Percentiles rank a stretch among this genome's conserved stretches.
Evolutionary conservation across 2,797 vertebrate genomes (phyloP).

Genomic region (Rhinogobio ventralis): DNA sequence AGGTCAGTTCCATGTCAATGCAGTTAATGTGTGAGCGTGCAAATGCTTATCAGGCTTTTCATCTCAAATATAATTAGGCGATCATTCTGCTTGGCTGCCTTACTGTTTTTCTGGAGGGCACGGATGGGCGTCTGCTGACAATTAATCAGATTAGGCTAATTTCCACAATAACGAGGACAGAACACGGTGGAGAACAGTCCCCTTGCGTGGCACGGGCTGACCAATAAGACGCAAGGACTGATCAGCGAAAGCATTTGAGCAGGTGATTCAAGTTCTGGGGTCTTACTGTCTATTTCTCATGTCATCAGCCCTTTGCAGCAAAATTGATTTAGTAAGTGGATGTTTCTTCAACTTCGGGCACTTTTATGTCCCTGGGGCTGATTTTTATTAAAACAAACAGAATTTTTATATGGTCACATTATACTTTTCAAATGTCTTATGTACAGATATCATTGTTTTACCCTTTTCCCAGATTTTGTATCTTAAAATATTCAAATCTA

Average conservation of each 20-base stretch:
- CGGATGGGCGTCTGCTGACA: conserved; percentile 85
- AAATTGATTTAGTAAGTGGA: conserved; percentile 23
- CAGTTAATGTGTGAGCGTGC: conserved; percentile 91
- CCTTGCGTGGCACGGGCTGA: conserved; percentile 13
- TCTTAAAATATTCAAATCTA: not conserved
- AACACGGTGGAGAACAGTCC: conserved; percentile 87
- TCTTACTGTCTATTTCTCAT: conserved; percentile 4
- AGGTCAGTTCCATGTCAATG: conserved; percentile 91
- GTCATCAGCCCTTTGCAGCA: conserved; percentile 4
- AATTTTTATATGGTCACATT: not conserved
- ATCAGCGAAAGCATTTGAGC: not conserved
- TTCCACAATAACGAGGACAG: conserved; percentile 90
- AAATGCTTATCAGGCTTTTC: conserved; percentile 95
- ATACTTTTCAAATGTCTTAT: not conserved
- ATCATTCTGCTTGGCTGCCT: conserved; percentile 92
- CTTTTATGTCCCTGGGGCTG: not conserved
- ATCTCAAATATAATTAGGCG: conserved; percentile 96
- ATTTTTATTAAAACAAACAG: conserved; percentile 2
- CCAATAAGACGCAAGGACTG: conserved; percentile 29
- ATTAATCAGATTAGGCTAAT: conserved; percentile 92
- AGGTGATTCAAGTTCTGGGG: conserved; percentile 46
- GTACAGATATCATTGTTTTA: not conserved
- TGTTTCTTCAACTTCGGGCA: not conserved
- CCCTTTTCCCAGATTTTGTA: not conserved
- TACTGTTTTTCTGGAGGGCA: conserved; percentile 88